These are phyloP conservation scores for Otis tarda DNA, from an alignment of 2,113 vertebrate genomes.

Conservation along the genomic window DNA sequence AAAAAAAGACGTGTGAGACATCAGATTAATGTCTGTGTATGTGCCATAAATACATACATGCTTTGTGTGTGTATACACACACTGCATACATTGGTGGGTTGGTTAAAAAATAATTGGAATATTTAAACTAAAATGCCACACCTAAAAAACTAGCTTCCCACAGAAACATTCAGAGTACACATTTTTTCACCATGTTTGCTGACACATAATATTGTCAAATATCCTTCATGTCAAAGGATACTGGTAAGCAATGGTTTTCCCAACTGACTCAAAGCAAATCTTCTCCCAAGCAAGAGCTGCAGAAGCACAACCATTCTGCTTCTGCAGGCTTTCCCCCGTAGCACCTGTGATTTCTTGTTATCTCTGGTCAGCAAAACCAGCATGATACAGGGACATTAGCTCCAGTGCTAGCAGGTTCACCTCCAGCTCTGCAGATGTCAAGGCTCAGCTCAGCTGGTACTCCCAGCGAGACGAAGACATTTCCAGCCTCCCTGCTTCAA, in stretches of 20 bases:
- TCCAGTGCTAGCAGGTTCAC: neutral
- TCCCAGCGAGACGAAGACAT: neutral
- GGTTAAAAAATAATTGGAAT: neutral
- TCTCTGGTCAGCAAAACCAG: neutral
- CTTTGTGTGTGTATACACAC: neutral
- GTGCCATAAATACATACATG: neutral
- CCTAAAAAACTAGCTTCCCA: neutral
- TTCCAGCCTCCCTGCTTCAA: neutral
- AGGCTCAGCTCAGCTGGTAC: neutral
- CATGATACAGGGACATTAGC: accelerated
- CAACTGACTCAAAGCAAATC: neutral
- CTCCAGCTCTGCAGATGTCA: neutral
- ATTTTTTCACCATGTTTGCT: neutral
- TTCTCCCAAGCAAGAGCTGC: neutral
- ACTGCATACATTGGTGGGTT: neutral
- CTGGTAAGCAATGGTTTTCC: neutral
- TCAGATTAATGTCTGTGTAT: neutral
- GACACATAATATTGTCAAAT: neutral
- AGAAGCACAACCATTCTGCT: accelerated
- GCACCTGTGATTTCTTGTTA: neutral
- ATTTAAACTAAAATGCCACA: neutral
- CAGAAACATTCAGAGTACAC: neutral
- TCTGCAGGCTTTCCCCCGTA: neutral
- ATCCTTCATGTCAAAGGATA: neutral
- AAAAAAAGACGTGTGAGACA: neutral